These are phyloP conservation scores for Sphenodon punctatus DNA, from an alignment of 2,797 vertebrate genomes.

Conservation along the genomic window DNA sequence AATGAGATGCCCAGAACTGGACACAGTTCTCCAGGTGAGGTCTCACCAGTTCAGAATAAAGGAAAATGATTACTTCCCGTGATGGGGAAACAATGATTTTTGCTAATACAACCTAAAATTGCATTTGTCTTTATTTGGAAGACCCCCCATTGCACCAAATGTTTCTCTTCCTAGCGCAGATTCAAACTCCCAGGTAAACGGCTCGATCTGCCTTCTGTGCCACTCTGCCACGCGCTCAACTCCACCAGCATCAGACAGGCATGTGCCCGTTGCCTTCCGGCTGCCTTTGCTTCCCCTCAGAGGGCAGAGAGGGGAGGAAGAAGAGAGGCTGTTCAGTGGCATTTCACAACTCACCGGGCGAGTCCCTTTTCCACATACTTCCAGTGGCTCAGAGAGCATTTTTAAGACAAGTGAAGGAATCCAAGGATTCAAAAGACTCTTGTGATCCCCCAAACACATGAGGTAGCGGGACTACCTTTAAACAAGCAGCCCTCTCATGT, in stretches of 20 bases:
- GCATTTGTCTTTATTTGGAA: too few species aligned
- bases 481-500: too few species aligned
- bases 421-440: too few species aligned
- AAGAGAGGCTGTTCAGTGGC: not conserved
- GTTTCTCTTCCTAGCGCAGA: constrained; percentile 38
- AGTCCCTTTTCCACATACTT: constrained; percentile 17
- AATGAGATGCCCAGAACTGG: too few species aligned
- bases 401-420: too few species aligned
- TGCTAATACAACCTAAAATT: too few species aligned
- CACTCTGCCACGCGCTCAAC: not conserved
- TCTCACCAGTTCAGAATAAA: too few species aligned
- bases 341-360: constrained; percentile 20
- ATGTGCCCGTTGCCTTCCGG: constrained; percentile 35
- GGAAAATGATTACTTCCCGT: too few species aligned
- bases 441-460: too few species aligned
- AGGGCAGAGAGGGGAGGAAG: constrained; percentile 22
- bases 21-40: too few species aligned
- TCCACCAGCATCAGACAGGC: constrained; percentile 22
- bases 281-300: constrained; percentile 22
- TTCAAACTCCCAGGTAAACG: constrained; percentile 49
- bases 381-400: not conserved
- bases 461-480: too few species aligned
- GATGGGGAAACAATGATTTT: too few species aligned
- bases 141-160: constrained; percentile 16
- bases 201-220: constrained; percentile 52